Base-by-base conservation (phyloP, 2,797 vertebrate genomes). In the Gallinago stenura region DNA sequence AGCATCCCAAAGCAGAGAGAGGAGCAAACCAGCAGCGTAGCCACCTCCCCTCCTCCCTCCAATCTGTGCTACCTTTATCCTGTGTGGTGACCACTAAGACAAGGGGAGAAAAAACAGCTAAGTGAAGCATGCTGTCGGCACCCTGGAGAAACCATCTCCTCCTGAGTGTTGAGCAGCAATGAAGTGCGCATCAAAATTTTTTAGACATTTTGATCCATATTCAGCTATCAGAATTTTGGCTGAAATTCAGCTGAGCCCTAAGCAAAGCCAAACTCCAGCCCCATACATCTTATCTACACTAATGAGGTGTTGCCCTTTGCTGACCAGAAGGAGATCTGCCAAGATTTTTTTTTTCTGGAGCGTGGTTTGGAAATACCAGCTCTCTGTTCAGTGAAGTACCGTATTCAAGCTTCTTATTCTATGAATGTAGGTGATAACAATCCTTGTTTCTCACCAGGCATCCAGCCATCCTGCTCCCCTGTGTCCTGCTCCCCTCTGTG, bases 21-120 rank as follows among this genome's bases (percentile, higher is more conserved):
- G 33, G 28, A 71, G 17, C 41, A 60, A 68, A 51, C 5, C 1
- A 2, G 39, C 30, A 62, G 39, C 0, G 0, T 2, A 33, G 45
- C 4, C 7, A 56, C 31, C 17, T 46, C 56, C 72, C 58, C 48
- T 80, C 33, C 68, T 61, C 26, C 21, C 56, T 77, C 66, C 57
- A 37, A 2, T n/a, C 87, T 69, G 41, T 65, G 56, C 73, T 19
- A 17, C 4, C 0, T 65, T 87, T 71, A 19, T 61, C 22, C 31
- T 16, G 5, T 12, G 39, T n/a, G 25, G 37, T 60, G 46, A 43
- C 76, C 3, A 1, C 25, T 43, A 85, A 86, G 62, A 53, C 45
- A 26, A 62, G 24, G 30, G 77, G 33, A 33, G 46, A 50, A 65
- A 66, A 84, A 91, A 87, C 85, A 86, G 70, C 57, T 20, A 50